Conservation (phyloP, 2,113 vertebrate genomes). For the Noturus placidus region DNA sequence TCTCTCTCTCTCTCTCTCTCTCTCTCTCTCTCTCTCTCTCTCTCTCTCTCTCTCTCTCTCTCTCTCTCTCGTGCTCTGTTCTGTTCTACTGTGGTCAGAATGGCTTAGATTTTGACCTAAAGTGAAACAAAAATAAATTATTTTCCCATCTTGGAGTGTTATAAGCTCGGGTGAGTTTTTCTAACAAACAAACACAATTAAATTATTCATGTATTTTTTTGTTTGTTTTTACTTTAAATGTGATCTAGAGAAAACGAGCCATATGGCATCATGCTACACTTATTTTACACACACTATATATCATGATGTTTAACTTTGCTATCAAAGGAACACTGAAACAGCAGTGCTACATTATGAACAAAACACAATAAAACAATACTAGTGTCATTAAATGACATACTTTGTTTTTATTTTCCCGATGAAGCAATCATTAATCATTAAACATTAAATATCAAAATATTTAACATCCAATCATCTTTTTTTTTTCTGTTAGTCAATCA, state of each 20-base stretch:
- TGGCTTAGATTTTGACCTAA: not conserved
- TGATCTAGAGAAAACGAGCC: not conserved
- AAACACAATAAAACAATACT: no score
- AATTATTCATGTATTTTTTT: not conserved
- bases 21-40: not conserved
- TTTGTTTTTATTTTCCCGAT: no score
- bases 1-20: not conserved
- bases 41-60: not conserved
- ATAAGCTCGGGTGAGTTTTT: not conserved
- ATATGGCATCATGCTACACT: not conserved
- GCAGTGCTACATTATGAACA: no score
- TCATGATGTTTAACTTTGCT: not conserved
- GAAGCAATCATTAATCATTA: no score
- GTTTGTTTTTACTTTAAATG: not conserved
- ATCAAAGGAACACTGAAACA: not conserved
- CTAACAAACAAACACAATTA: not conserved
- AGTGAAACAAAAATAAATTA: not conserved
- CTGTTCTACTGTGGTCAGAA: not conserved
- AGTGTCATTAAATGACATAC: no score
- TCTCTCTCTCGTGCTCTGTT: conserved; percentile 17
- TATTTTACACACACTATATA: not conserved
- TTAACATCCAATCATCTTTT: not conserved
- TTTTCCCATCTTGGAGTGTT: not conserved
- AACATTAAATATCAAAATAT: no score
- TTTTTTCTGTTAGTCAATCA: not conserved